Evolutionary conservation across 2,888 invertebrate species (phyloP).

Genomic region (Apantesis nais): DNA sequence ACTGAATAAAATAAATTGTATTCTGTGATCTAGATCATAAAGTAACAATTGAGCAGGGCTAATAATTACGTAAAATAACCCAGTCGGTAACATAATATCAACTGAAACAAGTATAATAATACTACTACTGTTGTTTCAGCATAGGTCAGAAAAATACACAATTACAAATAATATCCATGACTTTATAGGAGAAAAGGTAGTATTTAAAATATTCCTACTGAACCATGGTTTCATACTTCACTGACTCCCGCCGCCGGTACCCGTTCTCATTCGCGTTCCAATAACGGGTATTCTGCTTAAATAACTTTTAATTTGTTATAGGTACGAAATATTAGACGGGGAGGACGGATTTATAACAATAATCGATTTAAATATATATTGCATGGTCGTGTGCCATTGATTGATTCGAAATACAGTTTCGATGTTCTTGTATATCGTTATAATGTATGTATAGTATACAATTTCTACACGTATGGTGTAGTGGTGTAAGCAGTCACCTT

Average conservation of each 20-base stretch:
- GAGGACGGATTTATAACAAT: not conserved
- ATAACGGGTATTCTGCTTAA: not conserved
- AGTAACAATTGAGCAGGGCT: not conserved
- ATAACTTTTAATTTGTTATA: not conserved
- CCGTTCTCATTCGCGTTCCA: not conserved
- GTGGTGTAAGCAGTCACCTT: too few species aligned
- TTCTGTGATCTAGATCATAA: not conserved
- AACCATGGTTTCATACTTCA: not conserved
- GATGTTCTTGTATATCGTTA: too few species aligned
- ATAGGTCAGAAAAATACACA: not conserved
- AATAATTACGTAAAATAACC: not conserved
- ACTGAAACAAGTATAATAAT: not conserved
- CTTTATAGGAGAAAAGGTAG: not conserved
- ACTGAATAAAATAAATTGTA: not conserved
- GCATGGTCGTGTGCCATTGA: not conserved
- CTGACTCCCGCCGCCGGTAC: not conserved
- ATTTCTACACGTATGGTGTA: too few species aligned
- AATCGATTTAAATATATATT: not conserved
- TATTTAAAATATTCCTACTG: not conserved
- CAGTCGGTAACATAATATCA: not conserved
- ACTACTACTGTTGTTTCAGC: not conserved
- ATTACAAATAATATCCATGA: not conserved
- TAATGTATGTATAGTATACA: too few species aligned
- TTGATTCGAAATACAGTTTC: too few species aligned
- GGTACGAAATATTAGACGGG: not conserved